These are phyloP conservation scores for Parazoanthus swiftii DNA, from an alignment of 92 coral and sea anemone genomes.

Conservation along the genomic window DNA sequence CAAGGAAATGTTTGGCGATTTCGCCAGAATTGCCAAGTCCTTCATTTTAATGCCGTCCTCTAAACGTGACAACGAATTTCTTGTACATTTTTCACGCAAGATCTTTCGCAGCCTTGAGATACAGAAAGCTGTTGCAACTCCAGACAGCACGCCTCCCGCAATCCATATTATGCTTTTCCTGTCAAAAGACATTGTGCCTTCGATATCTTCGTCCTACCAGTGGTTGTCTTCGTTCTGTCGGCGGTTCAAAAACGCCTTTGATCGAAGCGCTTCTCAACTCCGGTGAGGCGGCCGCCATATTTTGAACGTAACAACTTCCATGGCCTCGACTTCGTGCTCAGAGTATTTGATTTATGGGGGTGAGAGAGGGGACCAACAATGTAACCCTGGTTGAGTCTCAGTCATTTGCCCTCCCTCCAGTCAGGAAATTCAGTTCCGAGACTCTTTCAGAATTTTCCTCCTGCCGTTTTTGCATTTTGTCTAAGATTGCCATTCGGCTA, in stretches of 20 bases:
- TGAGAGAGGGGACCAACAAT: background rate
- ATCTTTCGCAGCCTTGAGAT: constrained; percentile 69
- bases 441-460: too few species aligned
- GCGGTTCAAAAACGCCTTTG: background rate
- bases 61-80: constrained; percentile 68
- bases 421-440: too few species aligned
- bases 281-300: constrained; percentile 35
- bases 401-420: too few species aligned
- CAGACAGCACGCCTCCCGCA: constrained; percentile 74
- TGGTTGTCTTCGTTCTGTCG: background rate
- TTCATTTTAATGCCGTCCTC: constrained; percentile 71
- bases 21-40: constrained; percentile 76
- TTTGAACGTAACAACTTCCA: constrained; percentile 6
- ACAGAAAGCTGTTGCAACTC: constrained; percentile 79
- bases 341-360: background rate
- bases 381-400: background rate
- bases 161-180: constrained; percentile 67
- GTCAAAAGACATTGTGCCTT: constrained; percentile 62
- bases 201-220: background rate
- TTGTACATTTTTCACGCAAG: constrained; percentile 78
- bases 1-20: constrained; percentile 79
- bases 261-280: background rate
- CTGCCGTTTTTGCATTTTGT: too few species aligned
- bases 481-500: too few species aligned
- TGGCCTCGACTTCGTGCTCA: constrained; percentile 28